Evolutionary conservation across 2,888 invertebrate genomes (phyloP), one percentile per base, ranked within the genome.

Genomic region (Ophion slaviceki): DNA sequence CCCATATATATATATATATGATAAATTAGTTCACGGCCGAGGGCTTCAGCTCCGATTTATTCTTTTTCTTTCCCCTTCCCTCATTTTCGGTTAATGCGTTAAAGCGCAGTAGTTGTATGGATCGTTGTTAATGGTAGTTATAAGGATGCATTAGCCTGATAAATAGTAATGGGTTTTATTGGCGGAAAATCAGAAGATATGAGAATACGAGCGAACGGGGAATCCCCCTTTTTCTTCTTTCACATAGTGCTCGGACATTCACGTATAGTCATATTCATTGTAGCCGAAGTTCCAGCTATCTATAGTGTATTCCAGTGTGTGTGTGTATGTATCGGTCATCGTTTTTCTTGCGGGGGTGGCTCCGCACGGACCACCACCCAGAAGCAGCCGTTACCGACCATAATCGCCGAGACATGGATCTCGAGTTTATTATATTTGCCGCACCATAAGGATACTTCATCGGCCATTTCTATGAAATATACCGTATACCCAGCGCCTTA

Each of bases 151-250:
- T 93, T 94, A 94, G 92, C 88, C 93, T 93, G 94, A 94, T 94
- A 93, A 94, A 94, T 93, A 94, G 93, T 93, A 92, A 94, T 93
- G 92, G 93, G 90, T 92, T 93, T 93, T 93, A 94, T 94, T 93
- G 93, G 93, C 92, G 92, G 91, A 93, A 93, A 94, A 94, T 94
- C 93, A 94, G 93, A 90, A 94, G 93, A 93, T 93, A 94, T 92
- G 92, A 93, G 91, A 89, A 90, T 89, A 84, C 71, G 82, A 72
- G 66, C 20, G 78, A 88, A 82, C 86, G 80, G 87, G 85, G 72
- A 84, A 87, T 89, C 88, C 88, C 88, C 87, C 89, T 87, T 80
- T 90, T 90, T 88, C 45, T 24, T 80, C 74, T 75, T 86, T 77
- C 62, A 79, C 67, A n/a, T 11, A 67, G 72, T 61, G 64, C 20